Percentiles rank a stretch among this genome's conserved stretches.
Conservation (phyloP, 1,140 invertebrate species). For the Drosophila orosa region DNA sequence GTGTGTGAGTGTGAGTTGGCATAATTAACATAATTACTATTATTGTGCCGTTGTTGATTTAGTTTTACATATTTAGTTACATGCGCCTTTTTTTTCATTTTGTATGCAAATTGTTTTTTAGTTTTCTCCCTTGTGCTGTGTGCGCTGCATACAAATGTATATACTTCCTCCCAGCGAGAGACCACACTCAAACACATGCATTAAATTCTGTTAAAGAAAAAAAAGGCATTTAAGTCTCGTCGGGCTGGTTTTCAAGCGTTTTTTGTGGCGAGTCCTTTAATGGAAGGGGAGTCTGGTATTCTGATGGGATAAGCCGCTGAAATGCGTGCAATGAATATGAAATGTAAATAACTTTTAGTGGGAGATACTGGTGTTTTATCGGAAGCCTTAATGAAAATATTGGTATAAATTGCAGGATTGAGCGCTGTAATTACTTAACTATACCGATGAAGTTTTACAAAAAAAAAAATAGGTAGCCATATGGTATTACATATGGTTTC, state of each 20-base stretch:
- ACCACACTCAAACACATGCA: background rate
- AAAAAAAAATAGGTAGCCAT: background rate
- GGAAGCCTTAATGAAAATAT: background rate
- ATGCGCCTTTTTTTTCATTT: slow-evolving; percentile 64
- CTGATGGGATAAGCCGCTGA: slow-evolving; percentile 17
- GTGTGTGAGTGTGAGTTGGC: slow-evolving; percentile 24
- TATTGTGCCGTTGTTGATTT: slow-evolving; percentile 77
- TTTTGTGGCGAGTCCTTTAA: slow-evolving; percentile 20
- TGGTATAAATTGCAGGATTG: background rate
- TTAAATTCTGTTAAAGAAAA: slow-evolving; percentile 15
- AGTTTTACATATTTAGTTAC: slow-evolving; percentile 70
- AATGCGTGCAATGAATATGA: slow-evolving; percentile 42
- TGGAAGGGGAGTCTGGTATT: slow-evolving; percentile 4
- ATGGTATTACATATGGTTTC: background rate
- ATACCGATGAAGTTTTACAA: background rate
- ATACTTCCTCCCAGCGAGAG: slow-evolving; percentile 6
- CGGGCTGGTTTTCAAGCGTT: slow-evolving; percentile 9
- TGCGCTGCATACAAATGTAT: slow-evolving; percentile 47
- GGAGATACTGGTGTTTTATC: background rate
- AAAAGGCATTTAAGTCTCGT: slow-evolving; percentile 24
- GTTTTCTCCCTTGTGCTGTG: slow-evolving; percentile 30
- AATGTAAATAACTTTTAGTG: slow-evolving; percentile 21
- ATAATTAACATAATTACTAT: slow-evolving; percentile 82
- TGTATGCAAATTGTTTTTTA: slow-evolving; percentile 73
- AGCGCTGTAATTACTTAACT: background rate